Evolutionary conservation across 1,140 invertebrate genomes (phyloP).

Genomic region (Drosophila persimilis): DNA sequence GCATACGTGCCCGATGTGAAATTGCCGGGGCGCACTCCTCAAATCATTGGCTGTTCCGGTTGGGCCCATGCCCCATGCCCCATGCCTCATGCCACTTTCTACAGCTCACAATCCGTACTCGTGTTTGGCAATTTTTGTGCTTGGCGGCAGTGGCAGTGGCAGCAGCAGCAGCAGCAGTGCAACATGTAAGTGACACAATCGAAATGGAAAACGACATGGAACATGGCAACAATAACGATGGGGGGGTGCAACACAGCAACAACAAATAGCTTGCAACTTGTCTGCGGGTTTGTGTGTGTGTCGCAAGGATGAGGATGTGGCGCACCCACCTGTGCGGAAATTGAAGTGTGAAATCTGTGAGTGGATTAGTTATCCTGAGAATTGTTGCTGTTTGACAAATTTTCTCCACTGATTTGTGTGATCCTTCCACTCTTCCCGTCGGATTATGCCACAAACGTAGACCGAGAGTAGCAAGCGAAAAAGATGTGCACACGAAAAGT

Average conservation of each 20-base stretch:
- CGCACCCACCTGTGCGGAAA: constrained; percentile 57
- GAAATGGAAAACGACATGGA: constrained; percentile 77
- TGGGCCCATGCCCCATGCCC: not conserved
- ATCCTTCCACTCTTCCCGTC: constrained; percentile 30
- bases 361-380: constrained; percentile 52
- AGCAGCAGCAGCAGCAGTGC: constrained; percentile 24
- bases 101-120: constrained; percentile 1
- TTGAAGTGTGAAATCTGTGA: constrained; percentile 73
- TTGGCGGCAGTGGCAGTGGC: constrained; percentile 2
- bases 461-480: constrained; percentile 7
- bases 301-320: constrained; percentile 8
- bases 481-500: constrained; percentile 8
- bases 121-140: not conserved
- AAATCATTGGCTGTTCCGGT: constrained; percentile 64
- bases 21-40: constrained; percentile 68
- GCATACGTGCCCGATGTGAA: constrained; percentile 77
- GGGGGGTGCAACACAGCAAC: constrained; percentile 12
- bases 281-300: not conserved
- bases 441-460: constrained; percentile 43
- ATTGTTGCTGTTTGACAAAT: constrained; percentile 50
- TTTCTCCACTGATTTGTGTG: constrained; percentile 56
- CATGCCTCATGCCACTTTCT: not conserved
- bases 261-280: constrained; percentile 64
- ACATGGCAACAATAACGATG: constrained; percentile 60
- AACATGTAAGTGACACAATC: constrained; percentile 78